phyloP scores from a whole-genome alignment of 2,797 vertebrate genomes.

The Pagetopsis macropterus region DNA sequence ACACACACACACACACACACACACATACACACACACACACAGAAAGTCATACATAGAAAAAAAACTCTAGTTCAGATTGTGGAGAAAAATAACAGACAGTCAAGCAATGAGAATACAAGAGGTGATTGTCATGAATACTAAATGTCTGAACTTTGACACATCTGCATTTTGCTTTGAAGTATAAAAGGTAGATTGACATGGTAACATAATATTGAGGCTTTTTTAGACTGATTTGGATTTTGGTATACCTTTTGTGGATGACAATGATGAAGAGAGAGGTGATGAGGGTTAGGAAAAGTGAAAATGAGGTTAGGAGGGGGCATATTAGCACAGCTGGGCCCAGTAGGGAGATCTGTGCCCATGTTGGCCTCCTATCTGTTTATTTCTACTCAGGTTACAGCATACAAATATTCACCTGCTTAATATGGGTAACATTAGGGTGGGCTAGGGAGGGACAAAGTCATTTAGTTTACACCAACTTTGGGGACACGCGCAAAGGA shows the following conservation, averaged over 20 bases:
- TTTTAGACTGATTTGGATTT: neutral
- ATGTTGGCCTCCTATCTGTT: slow-evolving; percentile 60
- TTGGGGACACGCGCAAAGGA: slow-evolving; percentile 26
- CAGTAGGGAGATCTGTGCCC: slow-evolving; percentile 50
- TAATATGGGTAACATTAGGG: slow-evolving; percentile 55
- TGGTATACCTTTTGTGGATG: slow-evolving; percentile 3
- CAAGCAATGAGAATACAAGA: slow-evolving; percentile 22
- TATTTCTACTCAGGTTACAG: slow-evolving; percentile 65
- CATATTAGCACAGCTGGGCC: slow-evolving; percentile 65
- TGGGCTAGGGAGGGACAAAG: slow-evolving; percentile 52
- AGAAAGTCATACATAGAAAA: neutral
- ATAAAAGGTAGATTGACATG: neutral
- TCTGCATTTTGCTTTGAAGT: slow-evolving; percentile 17
- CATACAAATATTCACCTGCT: slow-evolving; percentile 59
- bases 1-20: slow-evolving; percentile 2
- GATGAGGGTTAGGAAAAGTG: slow-evolving; percentile 26
- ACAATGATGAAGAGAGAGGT: slow-evolving; percentile 19
- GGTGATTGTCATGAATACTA: slow-evolving; percentile 25
- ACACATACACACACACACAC: neutral
- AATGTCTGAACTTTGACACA: slow-evolving; percentile 18
- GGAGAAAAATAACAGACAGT: slow-evolving; percentile 64
- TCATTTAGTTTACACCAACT: slow-evolving; percentile 60
- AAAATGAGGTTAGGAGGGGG: slow-evolving; percentile 46
- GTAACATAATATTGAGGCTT: neutral
- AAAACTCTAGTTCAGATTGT: slow-evolving; percentile 15